Conservation (phyloP, 2,888 invertebrate genomes). For the Protophormia terraenovae region DNA sequence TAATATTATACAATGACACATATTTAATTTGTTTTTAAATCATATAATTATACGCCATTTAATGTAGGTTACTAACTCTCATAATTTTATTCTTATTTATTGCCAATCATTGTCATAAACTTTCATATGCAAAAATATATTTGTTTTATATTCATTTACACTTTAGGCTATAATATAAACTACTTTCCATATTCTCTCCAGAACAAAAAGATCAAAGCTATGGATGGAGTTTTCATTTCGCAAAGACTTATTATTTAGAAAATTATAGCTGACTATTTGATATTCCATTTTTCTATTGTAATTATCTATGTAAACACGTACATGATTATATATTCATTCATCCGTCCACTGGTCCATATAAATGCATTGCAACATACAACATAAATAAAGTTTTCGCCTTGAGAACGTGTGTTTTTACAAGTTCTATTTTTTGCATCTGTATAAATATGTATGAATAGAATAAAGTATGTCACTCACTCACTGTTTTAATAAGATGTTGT, state of each 20-base stretch:
- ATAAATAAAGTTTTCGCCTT: slow-evolving; percentile 14
- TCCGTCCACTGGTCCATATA: neutral
- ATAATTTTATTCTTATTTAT: neutral
- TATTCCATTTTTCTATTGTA: slow-evolving; percentile 3
- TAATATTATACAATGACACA: too few species aligned
- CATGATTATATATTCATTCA: neutral
- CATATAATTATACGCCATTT: neutral
- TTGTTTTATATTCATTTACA: neutral
- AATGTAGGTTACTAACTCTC: neutral
- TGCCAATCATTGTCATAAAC: neutral
- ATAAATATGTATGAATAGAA: slow-evolving; percentile 19
- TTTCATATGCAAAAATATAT: neutral
- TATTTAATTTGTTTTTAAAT: neutral
- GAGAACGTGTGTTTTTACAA: neutral
- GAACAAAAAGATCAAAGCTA: neutral
- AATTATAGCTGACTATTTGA: slow-evolving; percentile 36
- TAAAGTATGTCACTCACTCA: slow-evolving; percentile 45
- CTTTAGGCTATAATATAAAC: neutral
- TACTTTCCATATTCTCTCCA: slow-evolving; percentile 33
- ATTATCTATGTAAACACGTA: slow-evolving; percentile 21
- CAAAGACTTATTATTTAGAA: slow-evolving; percentile 12
- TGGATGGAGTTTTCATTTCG: neutral
- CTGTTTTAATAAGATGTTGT: slow-evolving; percentile 33
- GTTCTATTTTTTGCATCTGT: slow-evolving; percentile 23
- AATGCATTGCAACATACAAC: neutral